Evolutionary conservation across 2,113 vertebrate species (phyloP).

Genomic region (Alaudala cheleensis): DNA sequence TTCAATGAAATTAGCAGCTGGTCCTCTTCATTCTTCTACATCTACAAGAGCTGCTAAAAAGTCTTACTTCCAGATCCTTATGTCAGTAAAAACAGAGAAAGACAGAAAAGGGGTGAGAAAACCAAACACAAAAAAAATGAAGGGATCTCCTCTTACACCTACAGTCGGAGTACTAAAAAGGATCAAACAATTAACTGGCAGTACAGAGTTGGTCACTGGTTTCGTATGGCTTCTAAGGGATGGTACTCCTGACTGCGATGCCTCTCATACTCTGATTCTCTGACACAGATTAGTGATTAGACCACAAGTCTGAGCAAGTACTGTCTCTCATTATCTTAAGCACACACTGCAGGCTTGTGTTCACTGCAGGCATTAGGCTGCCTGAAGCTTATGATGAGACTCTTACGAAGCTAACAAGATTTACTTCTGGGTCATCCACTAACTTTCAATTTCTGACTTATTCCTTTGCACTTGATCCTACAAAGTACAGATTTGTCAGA

Average conservation of each 20-base stretch:
- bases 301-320: background rate
- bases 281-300: background rate
- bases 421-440: background rate
- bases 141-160: background rate
- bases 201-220: background rate
- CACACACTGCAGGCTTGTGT: background rate
- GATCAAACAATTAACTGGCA: background rate
- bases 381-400: background rate
- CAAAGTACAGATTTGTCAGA: background rate
- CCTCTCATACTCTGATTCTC: background rate
- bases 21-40: background rate
- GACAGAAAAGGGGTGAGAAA: background rate
- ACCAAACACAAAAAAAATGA: background rate
- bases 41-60: background rate
- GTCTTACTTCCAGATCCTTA: background rate
- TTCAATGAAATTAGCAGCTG: conserved; percentile 49
- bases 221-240: background rate
- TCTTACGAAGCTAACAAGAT: background rate
- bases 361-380: background rate
- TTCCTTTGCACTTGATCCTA: background rate
- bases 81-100: background rate
- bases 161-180: background rate
- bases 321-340: background rate
- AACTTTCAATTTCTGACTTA: background rate
- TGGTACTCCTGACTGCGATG: background rate